Evolutionary conservation across 1,140 invertebrate genomes (phyloP).

Genomic region (Drosophila truncata): DNA sequence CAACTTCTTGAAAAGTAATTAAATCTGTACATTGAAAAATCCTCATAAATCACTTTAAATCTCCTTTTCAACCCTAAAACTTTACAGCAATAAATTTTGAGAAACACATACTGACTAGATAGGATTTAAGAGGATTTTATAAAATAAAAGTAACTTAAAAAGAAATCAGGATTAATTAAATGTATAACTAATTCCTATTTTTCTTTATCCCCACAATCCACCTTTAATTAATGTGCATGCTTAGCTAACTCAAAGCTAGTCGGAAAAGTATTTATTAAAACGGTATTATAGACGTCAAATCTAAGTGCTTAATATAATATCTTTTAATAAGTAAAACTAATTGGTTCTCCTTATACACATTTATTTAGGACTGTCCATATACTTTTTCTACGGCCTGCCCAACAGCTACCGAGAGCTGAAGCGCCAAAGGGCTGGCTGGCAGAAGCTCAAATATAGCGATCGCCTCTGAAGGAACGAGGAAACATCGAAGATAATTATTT

Average conservation of each 20-base stretch:
- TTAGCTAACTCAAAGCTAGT: constrained; percentile 39
- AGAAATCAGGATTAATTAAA: not conserved
- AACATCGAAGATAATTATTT: constrained; percentile 24
- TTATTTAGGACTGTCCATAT: constrained; percentile 74
- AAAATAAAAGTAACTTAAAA: not conserved
- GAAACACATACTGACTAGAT: not conserved
- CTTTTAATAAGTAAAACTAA: no score
- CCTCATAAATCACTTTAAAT: not conserved
- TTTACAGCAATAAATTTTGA: not conserved
- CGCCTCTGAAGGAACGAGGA: constrained; percentile 40
- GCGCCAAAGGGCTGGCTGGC: constrained; percentile 77
- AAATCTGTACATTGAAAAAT: not conserved
- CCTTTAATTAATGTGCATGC: constrained; percentile 38
- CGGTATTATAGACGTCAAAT: constrained; percentile 26
- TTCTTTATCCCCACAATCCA: not conserved
- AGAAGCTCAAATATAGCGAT: constrained; percentile 80
- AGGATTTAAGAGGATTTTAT: not conserved
- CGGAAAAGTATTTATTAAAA: constrained; percentile 39
- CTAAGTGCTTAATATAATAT: constrained; percentile 16
- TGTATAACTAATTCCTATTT: no score
- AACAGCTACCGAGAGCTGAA: constrained; percentile 81
- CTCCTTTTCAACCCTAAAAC: constrained; percentile 7
- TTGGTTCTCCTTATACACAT: constrained; percentile 17
- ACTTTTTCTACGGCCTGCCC: constrained; percentile 80
- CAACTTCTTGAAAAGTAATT: not conserved